Percentiles rank a stretch among this genome's conserved stretches.
Conservation (phyloP, 2,888 invertebrate genomes). For the Caenorhabditis zanzibari region DNA sequence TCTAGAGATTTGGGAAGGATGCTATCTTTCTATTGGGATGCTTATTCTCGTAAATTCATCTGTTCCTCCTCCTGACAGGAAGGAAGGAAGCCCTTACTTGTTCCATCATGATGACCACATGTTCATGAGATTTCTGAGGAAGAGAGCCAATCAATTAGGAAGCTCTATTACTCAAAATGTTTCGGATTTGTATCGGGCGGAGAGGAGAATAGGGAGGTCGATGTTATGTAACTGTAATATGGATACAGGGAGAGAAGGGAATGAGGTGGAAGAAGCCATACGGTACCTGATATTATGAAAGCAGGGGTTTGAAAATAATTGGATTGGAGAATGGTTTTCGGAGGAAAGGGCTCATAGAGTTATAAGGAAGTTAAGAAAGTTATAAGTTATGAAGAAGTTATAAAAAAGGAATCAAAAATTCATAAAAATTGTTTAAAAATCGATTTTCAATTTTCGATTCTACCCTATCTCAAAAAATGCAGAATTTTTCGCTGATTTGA, state of each 20-base stretch:
- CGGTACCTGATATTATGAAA: too few relatives aligned
- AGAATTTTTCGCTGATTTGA: too few relatives aligned
- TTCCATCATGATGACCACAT: constrained; percentile 35
- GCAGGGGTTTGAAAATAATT: too few relatives aligned
- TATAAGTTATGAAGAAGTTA: too few relatives aligned
- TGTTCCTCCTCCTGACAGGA: constrained; percentile 20
- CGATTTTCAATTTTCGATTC: too few relatives aligned
- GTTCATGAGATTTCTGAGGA: constrained; percentile 47
- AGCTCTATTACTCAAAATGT: constrained; percentile 52
- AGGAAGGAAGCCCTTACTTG: constrained; percentile 52
- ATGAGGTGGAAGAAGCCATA: constrained; percentile 32
- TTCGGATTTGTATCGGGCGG: background rate
- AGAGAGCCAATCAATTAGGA: constrained; percentile 54
- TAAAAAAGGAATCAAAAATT: too few relatives aligned
- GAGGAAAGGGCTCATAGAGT: too few relatives aligned
- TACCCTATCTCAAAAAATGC: too few relatives aligned
- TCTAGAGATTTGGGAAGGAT: constrained; percentile 33
- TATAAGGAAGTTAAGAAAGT: too few relatives aligned
- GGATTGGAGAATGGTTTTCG: too few relatives aligned
- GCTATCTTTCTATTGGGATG: background rate
- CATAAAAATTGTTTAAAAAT: too few relatives aligned
- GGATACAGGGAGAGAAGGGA: constrained; percentile 2
- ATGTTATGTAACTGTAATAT: constrained; percentile 51
- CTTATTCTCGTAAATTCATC: too few relatives aligned
- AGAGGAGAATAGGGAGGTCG: background rate